Conservation (phyloP, 2,797 vertebrate species). For the Hoplostethus atlanticus region DNA sequence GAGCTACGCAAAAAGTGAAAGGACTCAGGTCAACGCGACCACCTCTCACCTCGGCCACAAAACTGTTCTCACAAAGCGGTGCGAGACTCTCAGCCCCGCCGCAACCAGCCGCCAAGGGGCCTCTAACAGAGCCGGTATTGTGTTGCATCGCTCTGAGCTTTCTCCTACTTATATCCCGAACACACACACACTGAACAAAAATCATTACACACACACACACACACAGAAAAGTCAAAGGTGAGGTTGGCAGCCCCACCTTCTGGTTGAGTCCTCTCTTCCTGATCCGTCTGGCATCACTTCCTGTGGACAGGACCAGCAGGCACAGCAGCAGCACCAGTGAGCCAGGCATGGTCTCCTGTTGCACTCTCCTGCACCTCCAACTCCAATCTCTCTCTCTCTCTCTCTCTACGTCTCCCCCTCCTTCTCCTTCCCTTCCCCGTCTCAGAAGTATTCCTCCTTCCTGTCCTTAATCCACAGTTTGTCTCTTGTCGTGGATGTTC, state of each 20-base stretch:
- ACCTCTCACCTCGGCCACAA: slow-evolving; percentile 60
- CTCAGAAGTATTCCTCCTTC: slow-evolving; percentile 38
- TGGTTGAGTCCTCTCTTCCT: slow-evolving; percentile 84
- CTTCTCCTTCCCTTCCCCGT: slow-evolving; percentile 17
- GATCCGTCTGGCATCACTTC: slow-evolving; percentile 76
- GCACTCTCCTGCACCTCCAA: slow-evolving; percentile 26
- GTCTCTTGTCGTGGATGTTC: background rate
- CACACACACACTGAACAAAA: background rate
- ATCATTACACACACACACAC: slow-evolving; percentile 4
- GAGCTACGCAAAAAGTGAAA: no score
- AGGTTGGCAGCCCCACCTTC: slow-evolving; percentile 76
- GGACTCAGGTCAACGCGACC: slow-evolving; percentile 26
- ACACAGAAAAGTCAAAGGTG: slow-evolving; percentile 25
- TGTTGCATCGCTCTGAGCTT: slow-evolving; percentile 38
- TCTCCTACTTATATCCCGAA: slow-evolving; percentile 28
- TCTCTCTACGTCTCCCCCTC: background rate
- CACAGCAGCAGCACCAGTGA: slow-evolving; percentile 71
- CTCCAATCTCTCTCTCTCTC: slow-evolving; percentile 22
- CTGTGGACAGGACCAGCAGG: slow-evolving; percentile 76
- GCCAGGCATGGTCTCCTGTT: slow-evolving; percentile 71
- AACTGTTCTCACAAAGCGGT: slow-evolving; percentile 41
- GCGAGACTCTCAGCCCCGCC: slow-evolving; percentile 34
- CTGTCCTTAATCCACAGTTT: slow-evolving; percentile 22
- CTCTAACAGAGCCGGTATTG: slow-evolving; percentile 50
- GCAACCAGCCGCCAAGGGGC: background rate